Percentiles rank a stretch among this genome's conserved stretches.
These are phyloP conservation scores for Pseudomyrmex flavicornis DNA, from an alignment of 1,140 invertebrate species.

Conservation along the genomic window DNA sequence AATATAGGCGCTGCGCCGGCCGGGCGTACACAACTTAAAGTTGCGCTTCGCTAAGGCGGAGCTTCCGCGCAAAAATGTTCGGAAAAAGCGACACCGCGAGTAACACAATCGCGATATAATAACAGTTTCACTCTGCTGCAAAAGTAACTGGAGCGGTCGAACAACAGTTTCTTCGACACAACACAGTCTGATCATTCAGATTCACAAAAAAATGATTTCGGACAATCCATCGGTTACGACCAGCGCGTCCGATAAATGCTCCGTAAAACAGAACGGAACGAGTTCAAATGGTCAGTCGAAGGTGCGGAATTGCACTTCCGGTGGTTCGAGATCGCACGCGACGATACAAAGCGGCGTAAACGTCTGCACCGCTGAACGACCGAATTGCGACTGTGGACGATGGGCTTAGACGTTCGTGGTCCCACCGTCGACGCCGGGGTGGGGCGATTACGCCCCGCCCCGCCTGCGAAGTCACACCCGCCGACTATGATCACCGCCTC, in stretches of 20 bases:
- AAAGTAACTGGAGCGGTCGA: background rate
- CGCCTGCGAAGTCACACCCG: background rate
- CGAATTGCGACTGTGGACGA: conserved; percentile 79
- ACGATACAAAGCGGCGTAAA: conserved; percentile 60
- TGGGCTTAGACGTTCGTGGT: conserved; percentile 55
- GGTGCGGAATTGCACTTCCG: conserved; percentile 57
- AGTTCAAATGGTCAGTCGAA: conserved; percentile 17
- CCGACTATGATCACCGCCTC: background rate
- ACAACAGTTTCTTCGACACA: background rate
- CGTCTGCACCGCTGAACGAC: conserved; percentile 76
- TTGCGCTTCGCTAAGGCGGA: conserved; percentile 36
- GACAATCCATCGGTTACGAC: background rate
- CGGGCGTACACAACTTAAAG: conserved; percentile 79
- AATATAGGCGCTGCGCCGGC: conserved; percentile 79
- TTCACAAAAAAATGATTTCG: background rate
- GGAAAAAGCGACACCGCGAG: background rate
- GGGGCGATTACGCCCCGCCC: background rate
- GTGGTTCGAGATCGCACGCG: conserved; percentile 61
- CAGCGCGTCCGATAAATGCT: background rate
- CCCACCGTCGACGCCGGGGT: conserved; percentile 57
- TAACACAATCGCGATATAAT: background rate
- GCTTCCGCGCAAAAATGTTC: conserved; percentile 12
- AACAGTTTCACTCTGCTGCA: background rate
- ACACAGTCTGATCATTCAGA: background rate
- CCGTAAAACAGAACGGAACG: background rate